Evolutionary conservation across 2,888 invertebrate genomes (phyloP).

Genomic region (Oxystoma pomonae): DNA sequence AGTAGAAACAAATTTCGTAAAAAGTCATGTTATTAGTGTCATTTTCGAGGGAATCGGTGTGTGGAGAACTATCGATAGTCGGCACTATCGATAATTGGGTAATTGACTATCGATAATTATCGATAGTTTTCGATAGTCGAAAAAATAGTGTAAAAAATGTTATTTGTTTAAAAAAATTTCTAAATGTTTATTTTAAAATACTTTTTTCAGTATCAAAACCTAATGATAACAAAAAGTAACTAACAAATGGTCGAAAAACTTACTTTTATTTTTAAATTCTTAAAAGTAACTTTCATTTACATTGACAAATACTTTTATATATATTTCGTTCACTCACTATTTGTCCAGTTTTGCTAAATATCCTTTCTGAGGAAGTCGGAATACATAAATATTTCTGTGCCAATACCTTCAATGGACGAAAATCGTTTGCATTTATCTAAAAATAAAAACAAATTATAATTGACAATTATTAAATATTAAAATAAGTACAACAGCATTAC

Average conservation of each 20-base stretch:
- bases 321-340: conserved; percentile 3
- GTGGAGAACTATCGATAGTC: background rate
- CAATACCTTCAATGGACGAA: background rate
- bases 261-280: too few relatives aligned
- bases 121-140: too few relatives aligned
- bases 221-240: background rate
- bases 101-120: too few relatives aligned
- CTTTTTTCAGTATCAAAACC: background rate
- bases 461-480: background rate
- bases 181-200: too few relatives aligned
- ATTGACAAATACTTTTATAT: background rate
- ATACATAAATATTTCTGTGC: conserved; percentile 6
- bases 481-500: background rate
- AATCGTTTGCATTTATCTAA: background rate
- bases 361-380: conserved; percentile 8
- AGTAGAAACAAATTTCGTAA: too few relatives aligned
- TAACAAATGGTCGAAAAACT: too few relatives aligned
- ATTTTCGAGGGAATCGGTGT: too few relatives aligned
- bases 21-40: too few relatives aligned
- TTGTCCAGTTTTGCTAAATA: conserved; percentile 10
- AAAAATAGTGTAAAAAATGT: too few relatives aligned
- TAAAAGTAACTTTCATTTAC: background rate
- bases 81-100: too few relatives aligned
- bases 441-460: background rate
- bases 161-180: too few relatives aligned